Evolutionary conservation across 1,140 invertebrate genomes (phyloP).

Genomic region (Heterodera carotae): DNA sequence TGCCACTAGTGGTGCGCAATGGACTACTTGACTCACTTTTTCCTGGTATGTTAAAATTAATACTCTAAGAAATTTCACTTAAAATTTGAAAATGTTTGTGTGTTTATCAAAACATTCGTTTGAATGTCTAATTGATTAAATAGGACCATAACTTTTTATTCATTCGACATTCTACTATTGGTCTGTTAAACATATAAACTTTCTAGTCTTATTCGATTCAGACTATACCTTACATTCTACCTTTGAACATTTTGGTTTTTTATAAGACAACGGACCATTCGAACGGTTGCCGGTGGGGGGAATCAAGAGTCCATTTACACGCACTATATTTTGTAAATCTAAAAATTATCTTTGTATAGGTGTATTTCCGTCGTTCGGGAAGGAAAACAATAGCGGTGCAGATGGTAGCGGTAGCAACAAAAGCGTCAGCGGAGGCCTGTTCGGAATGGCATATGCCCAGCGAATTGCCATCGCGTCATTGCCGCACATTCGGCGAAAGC

Average conservation of each 20-base stretch:
- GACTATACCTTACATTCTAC: not conserved
- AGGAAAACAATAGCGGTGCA: not conserved
- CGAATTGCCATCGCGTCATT: not conserved
- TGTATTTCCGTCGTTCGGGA: not conserved
- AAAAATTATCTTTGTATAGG: not conserved
- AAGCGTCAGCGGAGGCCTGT: not conserved
- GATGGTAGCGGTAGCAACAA: not conserved
- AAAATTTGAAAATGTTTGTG: not conserved
- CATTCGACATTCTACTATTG: not conserved
- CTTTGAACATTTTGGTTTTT: no score
- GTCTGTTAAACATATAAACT: no score
- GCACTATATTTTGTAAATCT: no score
- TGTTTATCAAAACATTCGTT: not conserved
- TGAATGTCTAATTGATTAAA: no score
- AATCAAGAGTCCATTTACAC: no score
- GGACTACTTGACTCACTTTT: not conserved
- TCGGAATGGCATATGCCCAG: slow-evolving; percentile 16
- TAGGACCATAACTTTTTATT: no score
- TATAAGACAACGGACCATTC: no score
- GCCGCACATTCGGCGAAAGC: slow-evolving; percentile 15
- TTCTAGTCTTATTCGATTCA: not conserved
- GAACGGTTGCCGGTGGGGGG: no score
- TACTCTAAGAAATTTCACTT: no score
- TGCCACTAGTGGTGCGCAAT: not conserved
- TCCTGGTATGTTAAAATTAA: not conserved